Base-by-base conservation (phyloP, 2,888 invertebrate genomes). In the Apantesis nais region DNA sequence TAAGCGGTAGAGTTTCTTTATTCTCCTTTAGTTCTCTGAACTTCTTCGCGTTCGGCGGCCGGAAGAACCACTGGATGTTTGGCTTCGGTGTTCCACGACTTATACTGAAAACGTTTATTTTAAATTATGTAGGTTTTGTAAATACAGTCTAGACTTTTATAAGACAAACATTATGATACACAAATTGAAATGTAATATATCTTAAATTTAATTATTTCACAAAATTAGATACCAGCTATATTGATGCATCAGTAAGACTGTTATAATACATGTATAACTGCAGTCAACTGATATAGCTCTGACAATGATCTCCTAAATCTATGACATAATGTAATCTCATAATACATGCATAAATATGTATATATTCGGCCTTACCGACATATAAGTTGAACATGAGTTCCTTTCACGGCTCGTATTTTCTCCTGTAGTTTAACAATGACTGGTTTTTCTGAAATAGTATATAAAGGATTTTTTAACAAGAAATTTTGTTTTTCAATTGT, bases 21-120 rank as follows among this genome's bases (percentile, higher is more conserved):
- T 73, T 72, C 19, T 71, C 75, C 2, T 62, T 19, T 11, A 85
- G 60, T 4, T 62, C 39, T 14, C 19, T 62, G 64, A 74, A 78
- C 1, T 48, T n/a, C 5, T 19, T 5, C 1, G 0, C 34, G 9
- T n/a, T 60, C 8, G 52, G 4, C 1, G 66, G 48, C 44, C 74
- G 76, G 66, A 81, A 85, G 41, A 41, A 80, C 91, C 91, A 91
- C 11, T 55, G 14, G 1, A 90, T 74, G 0, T 0, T 70, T 8
- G 89, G 86, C 29, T 68, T 75, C 19, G 89, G 88, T 22, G 68
- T 75, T 1, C 88, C 89, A 78, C 78, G 37, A 9, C 74, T 44
- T 3, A 85, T 41, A 41, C 88, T 89, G 64, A n/a, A n/a, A 44
- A 63, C 22, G 16, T 25, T 25, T 55, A 55, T 55, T 55, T 55